Conservation (phyloP, 1,140 invertebrate species). For the Zaprionus ghesquierei region DNA sequence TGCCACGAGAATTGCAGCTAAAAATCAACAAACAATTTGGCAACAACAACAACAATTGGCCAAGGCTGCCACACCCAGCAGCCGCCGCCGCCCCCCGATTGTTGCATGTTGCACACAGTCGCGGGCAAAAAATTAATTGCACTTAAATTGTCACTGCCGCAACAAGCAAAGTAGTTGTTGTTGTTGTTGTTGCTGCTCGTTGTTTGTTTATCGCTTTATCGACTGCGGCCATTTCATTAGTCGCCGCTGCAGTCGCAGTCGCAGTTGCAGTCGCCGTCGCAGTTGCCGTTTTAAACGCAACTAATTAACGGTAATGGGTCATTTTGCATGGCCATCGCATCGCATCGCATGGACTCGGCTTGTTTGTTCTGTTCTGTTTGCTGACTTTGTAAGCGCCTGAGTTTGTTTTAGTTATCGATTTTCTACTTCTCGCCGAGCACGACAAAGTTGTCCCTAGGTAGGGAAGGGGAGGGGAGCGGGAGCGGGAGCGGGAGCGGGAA, state of each 20-base stretch:
- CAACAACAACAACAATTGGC: slow-evolving; percentile 15
- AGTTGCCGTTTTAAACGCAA: slow-evolving; percentile 66
- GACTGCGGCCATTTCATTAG: slow-evolving; percentile 64
- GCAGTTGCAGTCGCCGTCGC: slow-evolving; percentile 34
- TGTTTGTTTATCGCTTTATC: slow-evolving; percentile 68
- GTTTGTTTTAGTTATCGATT: slow-evolving; percentile 58
- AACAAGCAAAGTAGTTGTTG: slow-evolving; percentile 49
- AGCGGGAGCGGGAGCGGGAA: too few species aligned
- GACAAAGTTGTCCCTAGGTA: slow-evolving; percentile 5
- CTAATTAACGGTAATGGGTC: slow-evolving; percentile 78
- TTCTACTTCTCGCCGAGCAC: slow-evolving; percentile 20
- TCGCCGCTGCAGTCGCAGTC: slow-evolving; percentile 20
- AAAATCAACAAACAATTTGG: slow-evolving; percentile 45
- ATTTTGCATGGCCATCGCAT: slow-evolving; percentile 74
- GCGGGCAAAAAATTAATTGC: slow-evolving; percentile 64
- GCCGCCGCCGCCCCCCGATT: background rate
- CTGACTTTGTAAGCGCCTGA: slow-evolving; percentile 68
- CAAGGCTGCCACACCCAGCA: slow-evolving; percentile 24
- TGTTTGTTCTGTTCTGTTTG: slow-evolving; percentile 41
- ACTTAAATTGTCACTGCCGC: slow-evolving; percentile 75
- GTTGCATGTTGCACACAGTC: slow-evolving; percentile 41
- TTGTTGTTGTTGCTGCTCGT: slow-evolving; percentile 18
- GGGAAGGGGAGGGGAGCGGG: too few species aligned
- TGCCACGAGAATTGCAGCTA: background rate
- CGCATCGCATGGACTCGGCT: slow-evolving; percentile 22